phyloP scores from a whole-genome alignment of 2,888 invertebrate genomes.

The Zelleria hepariella region DNA sequence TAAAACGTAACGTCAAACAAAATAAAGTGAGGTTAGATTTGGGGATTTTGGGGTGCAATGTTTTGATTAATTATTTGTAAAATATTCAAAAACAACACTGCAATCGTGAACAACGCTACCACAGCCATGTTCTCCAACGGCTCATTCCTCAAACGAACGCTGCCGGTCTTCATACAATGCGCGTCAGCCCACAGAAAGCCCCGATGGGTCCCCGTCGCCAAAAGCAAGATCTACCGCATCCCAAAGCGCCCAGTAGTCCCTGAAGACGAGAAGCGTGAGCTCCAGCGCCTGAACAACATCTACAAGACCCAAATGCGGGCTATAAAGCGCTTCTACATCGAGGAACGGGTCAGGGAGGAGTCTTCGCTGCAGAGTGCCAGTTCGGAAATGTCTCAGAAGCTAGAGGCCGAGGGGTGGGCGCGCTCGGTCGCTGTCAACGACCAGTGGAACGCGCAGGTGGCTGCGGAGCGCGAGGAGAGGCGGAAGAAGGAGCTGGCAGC shows the following conservation, averaged over 20 bases:
- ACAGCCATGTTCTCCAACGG: constrained; percentile 28
- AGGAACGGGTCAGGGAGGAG: constrained; percentile 64
- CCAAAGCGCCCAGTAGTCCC: constrained; percentile 73
- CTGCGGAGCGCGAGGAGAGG: constrained; percentile 71
- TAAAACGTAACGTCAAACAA: neutral
- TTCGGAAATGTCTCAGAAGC: constrained; percentile 65
- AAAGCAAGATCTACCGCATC: constrained; percentile 82
- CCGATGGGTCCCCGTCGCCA: constrained; percentile 84
- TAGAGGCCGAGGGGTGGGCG: constrained; percentile 76
- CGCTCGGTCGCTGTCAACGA: constrained; percentile 74
- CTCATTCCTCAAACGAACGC: constrained; percentile 35
- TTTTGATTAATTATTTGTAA: neutral
- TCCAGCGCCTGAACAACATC: constrained; percentile 77
- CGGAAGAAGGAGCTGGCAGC: constrained; percentile 59
- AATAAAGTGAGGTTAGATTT: neutral
- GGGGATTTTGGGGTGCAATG: neutral
- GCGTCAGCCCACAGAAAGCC: constrained; percentile 77
- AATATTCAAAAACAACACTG: neutral
- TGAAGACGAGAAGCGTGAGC: constrained; percentile 76
- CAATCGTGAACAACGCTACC: neutral
- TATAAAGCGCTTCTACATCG: constrained; percentile 64
- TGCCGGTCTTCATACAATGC: constrained; percentile 44
- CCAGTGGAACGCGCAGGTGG: constrained; percentile 79
- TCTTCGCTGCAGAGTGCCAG: constrained; percentile 65
- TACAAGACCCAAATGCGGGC: constrained; percentile 77